phyloP scores from a whole-genome alignment of 2,888 invertebrate species.

The Apodemia duryi region DNA sequence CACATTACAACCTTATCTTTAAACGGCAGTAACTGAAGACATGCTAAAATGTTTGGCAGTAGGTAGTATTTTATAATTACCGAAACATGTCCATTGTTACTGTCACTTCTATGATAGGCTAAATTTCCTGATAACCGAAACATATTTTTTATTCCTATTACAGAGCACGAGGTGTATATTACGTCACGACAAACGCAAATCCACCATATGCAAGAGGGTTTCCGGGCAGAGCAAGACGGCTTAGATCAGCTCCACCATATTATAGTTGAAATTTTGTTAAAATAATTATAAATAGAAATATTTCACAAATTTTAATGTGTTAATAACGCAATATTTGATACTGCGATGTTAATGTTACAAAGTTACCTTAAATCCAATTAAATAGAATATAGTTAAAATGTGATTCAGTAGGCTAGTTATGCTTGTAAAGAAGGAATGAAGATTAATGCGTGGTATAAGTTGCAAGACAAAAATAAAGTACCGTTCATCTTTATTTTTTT shows the following conservation, averaged over 20 bases:
- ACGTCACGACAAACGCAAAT: conserved; percentile 90
- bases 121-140: too few relatives aligned
- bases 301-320: not conserved
- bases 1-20: too few relatives aligned
- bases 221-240: conserved; percentile 80
- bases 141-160: conserved; percentile 26
- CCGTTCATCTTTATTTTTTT: too few relatives aligned
- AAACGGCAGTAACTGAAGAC: too few relatives aligned
- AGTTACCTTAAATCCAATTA: not conserved
- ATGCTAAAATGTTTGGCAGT: too few relatives aligned
- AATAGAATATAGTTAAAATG: not conserved
- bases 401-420: not conserved
- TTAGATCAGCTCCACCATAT: conserved; percentile 53
- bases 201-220: conserved; percentile 92
- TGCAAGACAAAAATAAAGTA: too few relatives aligned
- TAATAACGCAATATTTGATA: not conserved
- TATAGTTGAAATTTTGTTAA: conserved; percentile 4
- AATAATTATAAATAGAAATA: not conserved
- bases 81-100: too few relatives aligned
- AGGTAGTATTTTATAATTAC: too few relatives aligned
- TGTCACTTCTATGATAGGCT: too few relatives aligned
- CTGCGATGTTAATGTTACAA: not conserved
- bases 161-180: conserved; percentile 91
- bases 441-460: too few relatives aligned
- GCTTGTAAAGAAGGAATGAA: too few relatives aligned